Conservation (phyloP, 1,140 invertebrate species). For the Reticulitermes speratus region DNA sequence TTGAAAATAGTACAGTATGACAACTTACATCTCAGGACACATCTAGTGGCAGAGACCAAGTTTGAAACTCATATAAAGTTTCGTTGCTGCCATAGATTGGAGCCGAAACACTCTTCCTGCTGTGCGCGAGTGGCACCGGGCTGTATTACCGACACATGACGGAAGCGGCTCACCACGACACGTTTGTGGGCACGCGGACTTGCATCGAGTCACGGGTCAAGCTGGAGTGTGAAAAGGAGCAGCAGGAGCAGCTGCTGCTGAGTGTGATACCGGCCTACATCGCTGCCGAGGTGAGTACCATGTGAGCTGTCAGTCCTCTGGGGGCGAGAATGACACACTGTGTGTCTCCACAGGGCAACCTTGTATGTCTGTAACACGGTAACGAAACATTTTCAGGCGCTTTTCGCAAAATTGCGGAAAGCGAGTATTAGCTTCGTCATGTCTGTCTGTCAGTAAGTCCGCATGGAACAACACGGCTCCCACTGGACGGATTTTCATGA, state of each 20-base stretch:
- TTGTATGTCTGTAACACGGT: too few relatives aligned
- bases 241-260: slow-evolving; percentile 86
- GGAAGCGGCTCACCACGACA: slow-evolving; percentile 76
- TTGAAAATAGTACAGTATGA: too few relatives aligned
- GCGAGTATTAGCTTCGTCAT: too few relatives aligned
- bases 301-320: neutral
- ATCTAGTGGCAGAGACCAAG: too few relatives aligned
- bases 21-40: too few relatives aligned
- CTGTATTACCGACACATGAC: slow-evolving; percentile 86
- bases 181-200: slow-evolving; percentile 83
- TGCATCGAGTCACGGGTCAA: slow-evolving; percentile 91
- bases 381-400: too few relatives aligned
- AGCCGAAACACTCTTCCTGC: slow-evolving; percentile 72
- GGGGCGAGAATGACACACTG: too few relatives aligned
- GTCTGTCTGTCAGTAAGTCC: too few relatives aligned
- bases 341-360: too few relatives aligned
- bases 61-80: neutral
- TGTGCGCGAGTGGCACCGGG: slow-evolving; percentile 74
- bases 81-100: slow-evolving; percentile 59
- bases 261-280: slow-evolving; percentile 94
- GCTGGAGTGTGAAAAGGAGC: slow-evolving; percentile 87
- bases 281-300: slow-evolving; percentile 69
- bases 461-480: too few relatives aligned
- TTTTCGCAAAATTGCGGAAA: too few relatives aligned
- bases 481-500: too few relatives aligned